Conservation (phyloP, 2,888 invertebrate species). For the Agelastica alni region DNA sequence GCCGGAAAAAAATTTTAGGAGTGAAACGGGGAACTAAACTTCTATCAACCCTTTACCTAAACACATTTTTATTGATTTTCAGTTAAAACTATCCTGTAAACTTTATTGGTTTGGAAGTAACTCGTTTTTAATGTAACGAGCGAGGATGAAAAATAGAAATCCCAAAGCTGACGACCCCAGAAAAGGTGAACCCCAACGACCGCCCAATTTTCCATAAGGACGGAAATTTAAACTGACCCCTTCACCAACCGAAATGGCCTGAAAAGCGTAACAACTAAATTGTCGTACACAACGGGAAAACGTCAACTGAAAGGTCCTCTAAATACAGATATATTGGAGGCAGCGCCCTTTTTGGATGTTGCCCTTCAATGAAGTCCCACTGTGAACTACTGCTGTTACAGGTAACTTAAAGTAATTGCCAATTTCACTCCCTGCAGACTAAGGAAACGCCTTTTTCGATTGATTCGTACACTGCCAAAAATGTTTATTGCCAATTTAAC, state of each 20-base stretch:
- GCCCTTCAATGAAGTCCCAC: constrained; percentile 9
- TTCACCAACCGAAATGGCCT: constrained; percentile 13
- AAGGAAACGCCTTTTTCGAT: constrained; percentile 8
- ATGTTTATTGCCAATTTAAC: too few species aligned
- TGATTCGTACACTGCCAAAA: constrained; percentile 18
- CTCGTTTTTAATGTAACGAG: too few species aligned
- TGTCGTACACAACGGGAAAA: constrained; percentile 29
- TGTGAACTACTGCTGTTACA: constrained; percentile 35
- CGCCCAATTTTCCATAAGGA: neutral
- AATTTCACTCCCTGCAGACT: constrained; percentile 34
- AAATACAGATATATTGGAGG: constrained; percentile 36
- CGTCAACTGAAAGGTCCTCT: constrained; percentile 31
- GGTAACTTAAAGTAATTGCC: constrained; percentile 42
- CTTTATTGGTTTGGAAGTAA: too few species aligned
- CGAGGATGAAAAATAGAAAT: too few species aligned
- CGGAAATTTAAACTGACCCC: constrained; percentile 32
- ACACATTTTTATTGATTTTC: too few species aligned
- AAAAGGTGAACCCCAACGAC: neutral
- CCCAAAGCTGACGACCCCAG: neutral
- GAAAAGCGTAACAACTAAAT: constrained; percentile 2
- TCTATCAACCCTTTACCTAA: too few species aligned
- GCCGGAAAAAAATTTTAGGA: too few species aligned
- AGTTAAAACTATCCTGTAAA: too few species aligned
- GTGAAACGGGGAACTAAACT: too few species aligned
- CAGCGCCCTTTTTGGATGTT: neutral